Evolutionary conservation across 2,113 vertebrate species (phyloP).

Genomic region (Boleophthalmus pectinirostris): DNA sequence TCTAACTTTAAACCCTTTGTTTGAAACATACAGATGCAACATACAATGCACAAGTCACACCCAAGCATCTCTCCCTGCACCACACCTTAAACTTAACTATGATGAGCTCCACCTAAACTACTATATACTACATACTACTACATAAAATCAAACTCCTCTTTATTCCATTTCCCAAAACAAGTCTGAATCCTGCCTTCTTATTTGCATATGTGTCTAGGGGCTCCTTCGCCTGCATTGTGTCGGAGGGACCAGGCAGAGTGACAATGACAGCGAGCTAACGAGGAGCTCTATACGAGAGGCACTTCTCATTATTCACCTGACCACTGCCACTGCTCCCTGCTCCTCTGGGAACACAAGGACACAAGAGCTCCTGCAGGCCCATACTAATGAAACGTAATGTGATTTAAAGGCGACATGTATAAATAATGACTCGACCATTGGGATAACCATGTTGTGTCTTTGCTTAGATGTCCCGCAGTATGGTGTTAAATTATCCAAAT

Average conservation of each 20-base stretch:
- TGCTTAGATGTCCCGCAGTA: too few species aligned
- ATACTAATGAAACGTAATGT: slow-evolving; percentile 2
- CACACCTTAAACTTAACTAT: background rate
- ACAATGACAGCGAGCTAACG: background rate
- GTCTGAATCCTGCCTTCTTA: background rate
- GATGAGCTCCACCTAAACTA: background rate
- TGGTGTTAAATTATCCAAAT: too few species aligned
- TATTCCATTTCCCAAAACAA: background rate
- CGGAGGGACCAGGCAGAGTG: background rate
- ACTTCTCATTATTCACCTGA: slow-evolving; percentile 3
- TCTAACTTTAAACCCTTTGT: too few species aligned
- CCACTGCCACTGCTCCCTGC: background rate
- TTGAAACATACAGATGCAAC: too few species aligned
- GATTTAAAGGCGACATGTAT: background rate
- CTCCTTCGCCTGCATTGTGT: background rate
- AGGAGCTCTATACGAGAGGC: background rate
- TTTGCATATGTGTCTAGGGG: background rate
- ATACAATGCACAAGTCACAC: too few species aligned
- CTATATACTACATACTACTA: too few species aligned
- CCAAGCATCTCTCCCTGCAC: too few species aligned
- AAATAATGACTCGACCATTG: background rate
- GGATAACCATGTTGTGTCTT: background rate
- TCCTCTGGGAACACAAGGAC: background rate
- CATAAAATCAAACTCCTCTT: background rate
- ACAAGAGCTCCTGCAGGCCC: background rate